phyloP scores from a whole-genome alignment of 2,797 vertebrate species.

The Tenualosa thibaudeaui region DNA sequence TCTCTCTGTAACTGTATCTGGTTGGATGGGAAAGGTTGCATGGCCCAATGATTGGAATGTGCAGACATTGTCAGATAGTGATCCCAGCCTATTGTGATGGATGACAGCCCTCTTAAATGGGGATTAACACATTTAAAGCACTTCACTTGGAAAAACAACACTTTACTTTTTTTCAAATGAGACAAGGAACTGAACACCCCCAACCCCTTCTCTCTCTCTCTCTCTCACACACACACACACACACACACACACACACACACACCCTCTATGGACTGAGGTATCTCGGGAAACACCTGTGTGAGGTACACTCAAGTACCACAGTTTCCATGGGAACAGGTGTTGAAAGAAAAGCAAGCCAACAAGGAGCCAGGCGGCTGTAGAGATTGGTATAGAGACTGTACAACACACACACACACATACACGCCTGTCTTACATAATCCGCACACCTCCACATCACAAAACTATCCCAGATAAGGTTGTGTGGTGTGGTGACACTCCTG shows the following conservation, averaged over 20 bases:
- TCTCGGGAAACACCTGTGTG: constrained; percentile 49
- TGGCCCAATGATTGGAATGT: constrained; percentile 41
- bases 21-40: background rate
- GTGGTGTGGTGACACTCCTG: background rate
- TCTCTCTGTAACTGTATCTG: background rate
- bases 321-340: constrained; percentile 48
- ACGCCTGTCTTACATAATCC: background rate
- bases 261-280: constrained; percentile 11
- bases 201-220: background rate
- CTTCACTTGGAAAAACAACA: constrained; percentile 4
- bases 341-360: constrained; percentile 55
- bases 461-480: background rate
- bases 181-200: background rate
- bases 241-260: too few relatives aligned
- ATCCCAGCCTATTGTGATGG: constrained; percentile 39
- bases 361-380: background rate
- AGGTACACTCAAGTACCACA: constrained; percentile 39
- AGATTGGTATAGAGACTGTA: constrained; percentile 2
- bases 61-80: constrained; percentile 51
- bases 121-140: constrained; percentile 46
- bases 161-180: background rate
- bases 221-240: background rate
- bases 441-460: background rate
- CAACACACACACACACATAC: constrained; percentile 25
- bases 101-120: constrained; percentile 30